Base-by-base conservation (phyloP, 2,113 vertebrate genomes). In the Laticauda colubrina region DNA sequence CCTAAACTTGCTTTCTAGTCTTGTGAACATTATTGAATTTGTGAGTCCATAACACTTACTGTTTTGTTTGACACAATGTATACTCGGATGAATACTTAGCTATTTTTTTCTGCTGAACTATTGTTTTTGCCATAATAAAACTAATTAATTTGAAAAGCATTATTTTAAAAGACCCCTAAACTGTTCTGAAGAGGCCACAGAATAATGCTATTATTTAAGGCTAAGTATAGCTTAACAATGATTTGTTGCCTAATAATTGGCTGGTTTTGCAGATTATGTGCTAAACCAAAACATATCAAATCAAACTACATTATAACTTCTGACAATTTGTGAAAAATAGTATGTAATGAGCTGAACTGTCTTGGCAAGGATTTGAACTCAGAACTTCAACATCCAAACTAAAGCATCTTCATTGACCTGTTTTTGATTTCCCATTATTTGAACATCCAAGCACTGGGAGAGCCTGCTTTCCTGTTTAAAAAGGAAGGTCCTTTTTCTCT, bases 401-500 rank as follows among this genome's bases (percentile, higher is more conserved):
- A 75, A 53, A 54, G 12, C 53, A 39, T 86, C 29, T 61, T 14
- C 55, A 39, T 61, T 81, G 24, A 6, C 6, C 4, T 23, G 8
- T 92, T 45, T 89, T 86, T 86, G 34, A 64, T 23, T 29, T 90
- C 39, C 45, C 56, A 61, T 26, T 85, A 89, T 90, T 20, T 89
- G 75, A 51, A 61, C 20, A 48, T 53, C 43, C 11, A 51, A 51
- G 87, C 34, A 75, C 12, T 92, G 14, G 1, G 88, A 48, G 91
- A 48, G 1, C 2, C 18, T 75, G 86, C 34, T 43, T 96, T 96
- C 95, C 96, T 90, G 91, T 94, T 96, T 96, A 29, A 43, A 23
- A 89, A 51, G 85, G 90, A 59, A 5, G 1, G 11, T 85, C 43
- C 7, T 21, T 91, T 34, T 94, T 94, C 93, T 96, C 91, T 39